Base-by-base conservation (phyloP, 2,888 invertebrate genomes). In the Coelopa pilipes region DNA sequence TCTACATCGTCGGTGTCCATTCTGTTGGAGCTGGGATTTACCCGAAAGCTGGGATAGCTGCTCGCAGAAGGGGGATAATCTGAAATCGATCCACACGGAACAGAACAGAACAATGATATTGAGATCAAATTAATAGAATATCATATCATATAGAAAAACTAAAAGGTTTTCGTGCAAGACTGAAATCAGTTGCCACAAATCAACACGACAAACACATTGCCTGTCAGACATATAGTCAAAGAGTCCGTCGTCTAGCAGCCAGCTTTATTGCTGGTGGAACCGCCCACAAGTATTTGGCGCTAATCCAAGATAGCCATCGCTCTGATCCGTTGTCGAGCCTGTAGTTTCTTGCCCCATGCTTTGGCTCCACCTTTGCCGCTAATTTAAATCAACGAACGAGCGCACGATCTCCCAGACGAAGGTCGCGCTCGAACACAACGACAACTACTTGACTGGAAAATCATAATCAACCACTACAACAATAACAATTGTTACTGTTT, bases 1-100 rank as follows among this genome's bases (percentile, higher is more conserved):
- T 94, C 94, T 78, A 92, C 94, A 89, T 95, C 94, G 85, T 95
- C 95, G 78, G 93, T 92, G 87, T 95, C 95, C 95, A 95, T 95
- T 82, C 84, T 85, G 80, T 80, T 81, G 53, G 53, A 15, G 80
- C 79, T 76, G 78, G 81, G 81, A 82, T 82, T 85, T 79, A 86
- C 82, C 84, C 83, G 83, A 84, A 82, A 86, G 80, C 83, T 83
- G 83, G 85, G 84, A 82, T 82, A 85, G 79, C 80, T 84, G 78
- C 80, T 81, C 73, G 79, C 79, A 70, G 83, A 73, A 62, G 13
- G 45, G 62, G 82, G 82, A 81, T 82, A 82, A 80, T 82, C 82
- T 82, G 76, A 7, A 34, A 34, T 34, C 34, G 34, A 34, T n/a
- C n/a, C n/a, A n/a, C n/a, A 34, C 7, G 7, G 34, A 34, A 4